Evolutionary conservation across 30 jellyfish, hydroid and myxozoan genomes (phyloP), one percentile per base, ranked within the genome.

Genomic region (Aurelia aurita): DNA sequence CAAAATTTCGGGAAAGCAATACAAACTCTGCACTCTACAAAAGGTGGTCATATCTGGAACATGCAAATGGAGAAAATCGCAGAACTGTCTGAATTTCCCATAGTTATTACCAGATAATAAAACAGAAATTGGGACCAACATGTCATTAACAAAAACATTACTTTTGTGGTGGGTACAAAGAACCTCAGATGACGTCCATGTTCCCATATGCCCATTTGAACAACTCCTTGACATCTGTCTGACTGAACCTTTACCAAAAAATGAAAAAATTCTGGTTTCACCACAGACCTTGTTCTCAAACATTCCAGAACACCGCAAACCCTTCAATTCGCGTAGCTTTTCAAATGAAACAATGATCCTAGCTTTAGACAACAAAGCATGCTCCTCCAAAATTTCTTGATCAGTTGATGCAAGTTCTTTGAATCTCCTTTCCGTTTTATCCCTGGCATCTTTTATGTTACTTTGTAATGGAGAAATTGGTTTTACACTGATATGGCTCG

Each of bases 121-220:
- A 7, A 75, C 58, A 26, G 35, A 49, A 21, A 34, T 12, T 21
- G 74, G 25, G 10, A 75, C 6, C 87, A 75, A 12, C 55, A 75
- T 75, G 31, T 75, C 81, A 34, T 75, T 75, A 25, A 75, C 81
- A 57, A 4, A 75, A 5, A 75, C 28, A n/a, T 26, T 19, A 26
- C 44, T 49, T 11, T 75, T n/a, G 9, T 32, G 13, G 20, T 57
- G 11, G 10, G 5, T 32, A 13, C 15, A 5, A 7, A 75, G 27
- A 5, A 55, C 81, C 58, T 75, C 87, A 5, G 87, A 75, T 25
- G 87, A 75, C 13, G 60, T 53, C 87, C 87, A 75, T 11, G n/a
- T 5, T 4, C 81, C 81, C 12, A 7, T 5, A 46, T 75, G 87
- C 35, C 27, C 58, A 13, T 55, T 75, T 11, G 55, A 10, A 32